Base-by-base conservation (phyloP, 2,888 invertebrate genomes). In the Cryptophagus acutangulus region DNA sequence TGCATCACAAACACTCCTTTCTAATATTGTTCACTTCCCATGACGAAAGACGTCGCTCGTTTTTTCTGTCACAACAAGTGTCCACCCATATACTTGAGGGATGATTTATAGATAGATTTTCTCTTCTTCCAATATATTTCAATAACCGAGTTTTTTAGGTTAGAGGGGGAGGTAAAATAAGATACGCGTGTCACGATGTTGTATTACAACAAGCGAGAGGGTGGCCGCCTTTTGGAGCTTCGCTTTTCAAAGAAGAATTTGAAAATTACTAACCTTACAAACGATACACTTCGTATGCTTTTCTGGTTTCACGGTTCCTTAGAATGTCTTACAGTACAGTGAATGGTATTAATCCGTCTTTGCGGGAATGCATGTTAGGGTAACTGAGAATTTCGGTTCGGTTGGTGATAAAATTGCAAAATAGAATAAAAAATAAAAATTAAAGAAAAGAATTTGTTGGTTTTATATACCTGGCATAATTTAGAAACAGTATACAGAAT, bases 91-190 rank as follows among this genome's bases (percentile, higher is more conserved):
- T 42, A 46, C 44, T 53, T 46, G 40, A 36, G 31, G 46, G 41
- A 53, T 53, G 52, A 53, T 53, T 52, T 53, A 53, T 53, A 48
- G 51, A 51, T 49, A 41, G 51, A 47, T 51, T 48, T 51, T 43
- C 51, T 48, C 46, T 45, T 47, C 46, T 39, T 38, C 45, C 51
- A 47, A 51, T 51, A 51, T 51, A 51, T 51, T 51, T 51, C 51
- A 51, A 51, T 51, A 51, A 51, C 48, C 33, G 46, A 46, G 51
- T 48, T 40, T n/a, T n/a, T n/a, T 43, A 45, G 46, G 45, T 40
- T 44, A 49, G 45, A 40, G 39, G 48, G 46, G 46, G 43, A 42
- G 43, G 18, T 36, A 43, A 48, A 48, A 51, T 51, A 51, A 51
- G 46, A 45, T 46, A 50, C 48, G 43, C 50, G 44, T 50, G 48